phyloP scores from a whole-genome alignment of 2,888 invertebrate genomes.

The Eupeodes latifasciatus region DNA sequence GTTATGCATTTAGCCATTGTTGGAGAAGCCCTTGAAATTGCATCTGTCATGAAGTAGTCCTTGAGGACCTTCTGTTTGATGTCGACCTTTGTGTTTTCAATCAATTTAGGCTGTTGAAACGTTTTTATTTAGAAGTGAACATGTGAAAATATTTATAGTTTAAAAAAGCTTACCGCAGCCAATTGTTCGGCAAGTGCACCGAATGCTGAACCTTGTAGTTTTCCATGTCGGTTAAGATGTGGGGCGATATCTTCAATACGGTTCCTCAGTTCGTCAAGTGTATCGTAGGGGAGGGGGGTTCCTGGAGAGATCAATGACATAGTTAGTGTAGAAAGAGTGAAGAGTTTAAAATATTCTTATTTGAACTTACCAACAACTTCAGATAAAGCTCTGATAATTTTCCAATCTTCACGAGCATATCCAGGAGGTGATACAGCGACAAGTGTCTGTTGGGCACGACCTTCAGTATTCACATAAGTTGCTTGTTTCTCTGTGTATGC shows the following conservation, averaged over 20 bases:
- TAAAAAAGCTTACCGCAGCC: constrained; percentile 85
- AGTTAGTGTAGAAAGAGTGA: neutral
- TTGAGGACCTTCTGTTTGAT: constrained; percentile 91
- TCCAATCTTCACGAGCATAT: constrained; percentile 98
- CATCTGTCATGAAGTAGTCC: constrained; percentile 97
- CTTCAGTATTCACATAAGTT: constrained; percentile 99
- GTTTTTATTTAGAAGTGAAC: neutral
- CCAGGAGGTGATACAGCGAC: constrained; percentile 96
- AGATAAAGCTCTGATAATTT: constrained; percentile 97
- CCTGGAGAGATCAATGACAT: constrained; percentile 82
- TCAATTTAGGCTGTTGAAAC: constrained; percentile 83
- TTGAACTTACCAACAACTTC: constrained; percentile 89
- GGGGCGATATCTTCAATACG: constrained; percentile 95
- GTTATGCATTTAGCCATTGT: constrained; percentile 99
- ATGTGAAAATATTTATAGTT: neutral
- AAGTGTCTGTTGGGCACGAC: constrained; percentile 95
- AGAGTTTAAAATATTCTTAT: neutral
- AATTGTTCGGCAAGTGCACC: constrained; percentile 92
- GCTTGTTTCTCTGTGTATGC: constrained; percentile 99
- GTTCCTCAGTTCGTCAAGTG: constrained; percentile 91
- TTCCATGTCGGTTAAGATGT: constrained; percentile 93
- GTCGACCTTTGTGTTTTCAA: constrained; percentile 87
- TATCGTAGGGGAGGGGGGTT: constrained; percentile 93
- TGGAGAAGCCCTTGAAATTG: constrained; percentile 97
- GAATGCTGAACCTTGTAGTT: constrained; percentile 93